Conservation (phyloP, 2,888 invertebrate genomes). For the Lucinisca nassula region DNA sequence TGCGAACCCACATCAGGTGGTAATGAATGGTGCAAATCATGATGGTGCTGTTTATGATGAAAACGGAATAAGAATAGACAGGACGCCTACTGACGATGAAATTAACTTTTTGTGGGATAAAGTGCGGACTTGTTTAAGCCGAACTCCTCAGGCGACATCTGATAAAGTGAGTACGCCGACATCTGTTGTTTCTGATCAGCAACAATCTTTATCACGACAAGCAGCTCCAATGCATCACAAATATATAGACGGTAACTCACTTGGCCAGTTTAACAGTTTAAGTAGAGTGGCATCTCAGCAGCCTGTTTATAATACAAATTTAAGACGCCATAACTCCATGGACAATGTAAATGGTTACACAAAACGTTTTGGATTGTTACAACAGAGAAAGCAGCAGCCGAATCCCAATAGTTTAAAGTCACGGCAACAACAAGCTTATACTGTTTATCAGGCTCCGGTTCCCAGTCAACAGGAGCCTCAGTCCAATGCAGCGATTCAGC, state of each 20-base stretch:
- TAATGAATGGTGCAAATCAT: conserved; percentile 45
- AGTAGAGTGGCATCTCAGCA: conserved; percentile 60
- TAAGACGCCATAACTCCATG: conserved; percentile 59
- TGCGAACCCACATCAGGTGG: conserved; percentile 50
- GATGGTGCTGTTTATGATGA: conserved; percentile 78
- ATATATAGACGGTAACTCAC: conserved; percentile 82
- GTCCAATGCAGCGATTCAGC: conserved; percentile 12
- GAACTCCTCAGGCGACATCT: conserved; percentile 57
- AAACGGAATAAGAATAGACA: conserved; percentile 83
- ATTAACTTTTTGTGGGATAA: conserved; percentile 87
- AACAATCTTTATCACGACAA: conserved; percentile 60
- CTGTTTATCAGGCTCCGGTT: conserved; percentile 74
- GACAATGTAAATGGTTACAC: conserved; percentile 68
- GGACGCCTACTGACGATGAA: conserved; percentile 88
- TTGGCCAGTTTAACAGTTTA: conserved; percentile 74
- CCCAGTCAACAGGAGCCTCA: conserved; percentile 69
- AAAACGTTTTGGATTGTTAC: conserved; percentile 74
- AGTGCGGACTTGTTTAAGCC: conserved; percentile 84
- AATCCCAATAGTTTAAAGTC: conserved; percentile 72
- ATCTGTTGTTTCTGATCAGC: conserved; percentile 28
- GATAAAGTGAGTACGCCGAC: conserved; percentile 44
- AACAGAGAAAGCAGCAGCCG: conserved; percentile 76
- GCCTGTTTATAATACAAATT: conserved; percentile 17
- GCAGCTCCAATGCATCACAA: conserved; percentile 80
- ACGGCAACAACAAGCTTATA: conserved; percentile 57